phyloP scores from a whole-genome alignment of 2,113 vertebrate genomes.

The Motacilla alba region DNA sequence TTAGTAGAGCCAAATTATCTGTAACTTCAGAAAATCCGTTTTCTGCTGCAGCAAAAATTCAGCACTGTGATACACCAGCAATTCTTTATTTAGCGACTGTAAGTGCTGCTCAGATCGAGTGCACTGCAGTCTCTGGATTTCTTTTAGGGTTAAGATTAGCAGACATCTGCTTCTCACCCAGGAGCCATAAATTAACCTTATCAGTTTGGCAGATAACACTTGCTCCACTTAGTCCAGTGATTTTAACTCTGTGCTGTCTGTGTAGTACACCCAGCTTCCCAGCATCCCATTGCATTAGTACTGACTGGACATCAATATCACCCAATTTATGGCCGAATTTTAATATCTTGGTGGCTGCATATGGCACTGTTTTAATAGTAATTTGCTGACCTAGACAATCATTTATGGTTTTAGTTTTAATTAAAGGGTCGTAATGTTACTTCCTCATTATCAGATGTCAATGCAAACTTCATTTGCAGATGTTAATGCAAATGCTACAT shows the following conservation, averaged over 20 bases:
- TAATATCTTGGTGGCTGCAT: not conserved
- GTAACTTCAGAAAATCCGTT: not conserved
- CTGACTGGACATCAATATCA: not conserved
- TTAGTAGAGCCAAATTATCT: not conserved
- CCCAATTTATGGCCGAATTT: accelerated
- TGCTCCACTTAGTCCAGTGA: no score
- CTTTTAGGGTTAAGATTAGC: not conserved
- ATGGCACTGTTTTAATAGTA: not conserved
- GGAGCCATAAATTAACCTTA: not conserved
- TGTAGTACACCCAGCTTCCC: not conserved
- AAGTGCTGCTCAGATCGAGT: not conserved
- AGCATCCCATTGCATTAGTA: no score
- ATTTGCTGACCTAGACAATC: not conserved
- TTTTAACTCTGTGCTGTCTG: not conserved
- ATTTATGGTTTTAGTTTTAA: not conserved
- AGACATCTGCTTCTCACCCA: not conserved
- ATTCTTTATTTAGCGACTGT: not conserved
- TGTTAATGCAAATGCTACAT: not conserved
- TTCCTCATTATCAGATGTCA: not conserved
- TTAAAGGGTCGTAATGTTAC: not conserved
- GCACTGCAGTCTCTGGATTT: not conserved
- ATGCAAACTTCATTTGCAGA: not conserved
- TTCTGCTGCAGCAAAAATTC: not conserved
- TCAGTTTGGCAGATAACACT: not conserved
- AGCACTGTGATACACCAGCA: not conserved